Percentiles rank a stretch among this genome's conserved stretches.
Evolutionary conservation across 2,888 invertebrate species (phyloP).

Genomic region (Aspidiotus rigidus): DNA sequence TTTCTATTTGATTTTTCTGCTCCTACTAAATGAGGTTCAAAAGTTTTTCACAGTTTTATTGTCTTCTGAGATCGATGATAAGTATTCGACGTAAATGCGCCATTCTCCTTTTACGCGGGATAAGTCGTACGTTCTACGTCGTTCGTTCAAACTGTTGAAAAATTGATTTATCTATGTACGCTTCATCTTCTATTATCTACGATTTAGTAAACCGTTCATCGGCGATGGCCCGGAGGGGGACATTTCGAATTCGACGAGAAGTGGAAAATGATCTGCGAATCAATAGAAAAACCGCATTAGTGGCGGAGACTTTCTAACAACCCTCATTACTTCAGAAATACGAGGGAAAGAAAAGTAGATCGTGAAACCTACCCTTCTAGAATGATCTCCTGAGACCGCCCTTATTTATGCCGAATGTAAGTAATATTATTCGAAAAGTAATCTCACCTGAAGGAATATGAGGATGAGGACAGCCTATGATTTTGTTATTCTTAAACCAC

Average conservation of each 20-base stretch:
- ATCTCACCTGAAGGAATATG: conserved; percentile 77
- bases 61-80: no score
- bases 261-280: conserved; percentile 75
- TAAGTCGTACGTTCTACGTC: no score
- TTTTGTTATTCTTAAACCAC: conserved; percentile 91
- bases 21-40: no score
- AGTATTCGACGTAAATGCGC: no score
- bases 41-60: no score
- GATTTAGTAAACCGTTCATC: conserved; percentile 68
- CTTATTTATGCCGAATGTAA: neutral
- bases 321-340: neutral
- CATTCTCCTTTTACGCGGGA: no score
- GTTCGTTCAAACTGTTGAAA: no score
- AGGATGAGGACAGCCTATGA: conserved; percentile 95
- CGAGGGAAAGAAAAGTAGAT: neutral
- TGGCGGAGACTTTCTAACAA: neutral
- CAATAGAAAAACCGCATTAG: conserved; percentile 14
- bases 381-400: neutral
- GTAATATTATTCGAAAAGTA: neutral
- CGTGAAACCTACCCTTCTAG: neutral
- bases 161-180: no score
- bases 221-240: conserved; percentile 55
- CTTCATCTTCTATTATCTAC: conserved; percentile 57
- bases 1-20: no score
- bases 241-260: conserved; percentile 84